Evolutionary conservation across 2,888 invertebrate species (phyloP), one percentile per base, ranked within the genome.

Genomic region (Melinaea menophilus): DNA sequence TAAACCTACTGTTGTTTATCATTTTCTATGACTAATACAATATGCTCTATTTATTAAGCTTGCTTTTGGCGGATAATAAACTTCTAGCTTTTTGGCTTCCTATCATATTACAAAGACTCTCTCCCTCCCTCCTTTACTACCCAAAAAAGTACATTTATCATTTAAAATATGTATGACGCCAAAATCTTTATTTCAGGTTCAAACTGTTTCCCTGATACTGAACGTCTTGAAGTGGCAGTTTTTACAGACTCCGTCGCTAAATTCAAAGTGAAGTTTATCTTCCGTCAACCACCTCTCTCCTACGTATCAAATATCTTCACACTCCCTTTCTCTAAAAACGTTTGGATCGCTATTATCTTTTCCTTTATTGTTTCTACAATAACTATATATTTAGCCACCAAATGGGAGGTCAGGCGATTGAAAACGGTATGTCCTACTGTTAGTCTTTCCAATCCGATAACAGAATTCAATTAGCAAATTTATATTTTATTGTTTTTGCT

Each of bases 231-330:
- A 9, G 78, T 90, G 1, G 82, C 92, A 0, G 83, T 88, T 0
- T 92, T 86, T 74, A 83, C 92, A 0, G 90, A 91, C 55, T 79
- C 83, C 55, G 80, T 92, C 3, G 85, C 88, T 0, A 87, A 86
- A 1, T 88, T 90, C 34, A 77, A 73, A 3, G 77, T 82, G 0
- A 84, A 86, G 48, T 93, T 94, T 75, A 78, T 95, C 66, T 94
- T 94, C 78, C 92, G 93, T 0, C 92, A 93, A 72, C 94, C 94
- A 0, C 92, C 94, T 0, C 82, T 95, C 1, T 93, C 94, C 0
- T 92, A 92, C 66, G 92, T 93, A 0, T 83, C 91, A 54, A 95
- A 95, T 71, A 92, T 95, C 61, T 94, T 93, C 80, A 88, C 90
- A 2, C 80, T 94, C 56, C 93, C 94, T 0, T 94, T 95, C 76